These are phyloP conservation scores for Anseranas semipalmata DNA, from an alignment of 2,113 vertebrate genomes.

Conservation along the genomic window DNA sequence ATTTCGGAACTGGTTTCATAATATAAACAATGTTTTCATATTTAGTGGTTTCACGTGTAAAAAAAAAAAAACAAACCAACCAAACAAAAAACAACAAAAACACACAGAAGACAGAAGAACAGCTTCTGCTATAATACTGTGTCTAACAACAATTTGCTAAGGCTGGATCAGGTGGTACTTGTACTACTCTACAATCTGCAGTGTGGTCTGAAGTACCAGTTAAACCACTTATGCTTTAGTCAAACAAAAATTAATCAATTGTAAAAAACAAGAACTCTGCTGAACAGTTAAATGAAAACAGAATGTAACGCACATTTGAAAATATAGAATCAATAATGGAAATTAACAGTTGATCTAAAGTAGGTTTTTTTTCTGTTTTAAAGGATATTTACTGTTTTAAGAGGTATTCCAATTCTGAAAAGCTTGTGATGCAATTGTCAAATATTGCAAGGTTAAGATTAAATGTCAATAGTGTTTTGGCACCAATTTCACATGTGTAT, in stretches of 20 bases:
- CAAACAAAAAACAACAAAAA: no score
- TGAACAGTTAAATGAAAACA: not conserved
- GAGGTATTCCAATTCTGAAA: not conserved
- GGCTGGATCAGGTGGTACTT: not conserved
- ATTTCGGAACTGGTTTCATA: not conserved
- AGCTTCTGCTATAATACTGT: not conserved
- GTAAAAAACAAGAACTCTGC: not conserved
- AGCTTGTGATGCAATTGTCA: not conserved
- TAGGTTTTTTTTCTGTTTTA: not conserved
- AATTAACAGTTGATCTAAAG: not conserved
- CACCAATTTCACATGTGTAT: not conserved
- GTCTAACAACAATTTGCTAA: not conserved
- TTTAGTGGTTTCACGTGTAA: not conserved
- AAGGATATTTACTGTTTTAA: not conserved
- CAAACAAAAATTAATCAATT: not conserved
- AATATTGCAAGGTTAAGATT: not conserved
- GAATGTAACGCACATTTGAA: not conserved
- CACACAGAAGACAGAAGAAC: not conserved
- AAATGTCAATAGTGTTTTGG: not conserved
- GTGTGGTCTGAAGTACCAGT: not conserved
- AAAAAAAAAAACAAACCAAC: not conserved
- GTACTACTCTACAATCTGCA: not conserved
- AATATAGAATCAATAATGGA: not conserved
- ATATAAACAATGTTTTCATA: not conserved
- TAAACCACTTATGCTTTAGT: not conserved